Conservation (phyloP, 1,140 invertebrate genomes). For the Leucophenga varia region DNA sequence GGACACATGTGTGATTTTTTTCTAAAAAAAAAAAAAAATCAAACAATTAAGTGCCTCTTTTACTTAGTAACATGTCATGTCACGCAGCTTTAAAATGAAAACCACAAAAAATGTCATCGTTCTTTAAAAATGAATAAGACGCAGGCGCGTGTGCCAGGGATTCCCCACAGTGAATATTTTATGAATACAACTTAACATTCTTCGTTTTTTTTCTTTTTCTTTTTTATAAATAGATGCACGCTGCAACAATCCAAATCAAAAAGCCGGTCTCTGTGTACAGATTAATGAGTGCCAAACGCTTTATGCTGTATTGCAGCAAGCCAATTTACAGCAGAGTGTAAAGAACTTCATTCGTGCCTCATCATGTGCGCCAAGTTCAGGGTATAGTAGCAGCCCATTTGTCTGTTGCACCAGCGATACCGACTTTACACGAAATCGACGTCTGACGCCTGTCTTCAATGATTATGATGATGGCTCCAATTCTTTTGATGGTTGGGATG, state of each 20-base stretch:
- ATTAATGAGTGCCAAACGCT: constrained; percentile 39
- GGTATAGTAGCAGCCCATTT: constrained; percentile 26
- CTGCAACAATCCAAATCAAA: constrained; percentile 40
- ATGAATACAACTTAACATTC: constrained; percentile 2
- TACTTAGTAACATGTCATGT: too few species aligned
- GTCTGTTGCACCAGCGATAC: constrained; percentile 47
- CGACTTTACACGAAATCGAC: constrained; percentile 24
- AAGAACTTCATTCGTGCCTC: constrained; percentile 36
- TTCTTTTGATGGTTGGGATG: constrained; percentile 16
- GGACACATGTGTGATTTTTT: too few species aligned
- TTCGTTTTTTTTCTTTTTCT: not conserved
- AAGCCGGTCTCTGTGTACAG: constrained; percentile 34
- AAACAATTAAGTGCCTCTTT: too few species aligned
- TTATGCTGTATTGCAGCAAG: constrained; percentile 33
- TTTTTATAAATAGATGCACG: constrained; percentile 31
- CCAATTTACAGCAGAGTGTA: constrained; percentile 14
- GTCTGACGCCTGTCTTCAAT: constrained; percentile 9
- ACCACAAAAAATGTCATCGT: constrained; percentile 33
- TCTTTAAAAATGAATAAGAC: not conserved
- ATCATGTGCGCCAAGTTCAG: constrained; percentile 26
- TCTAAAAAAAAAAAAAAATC: too few species aligned
- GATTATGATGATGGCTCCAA: constrained; percentile 12
- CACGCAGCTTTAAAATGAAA: too few species aligned
- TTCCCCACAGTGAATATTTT: constrained; percentile 23
- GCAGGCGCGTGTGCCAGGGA: constrained; percentile 13